Evolutionary conservation across 2,113 vertebrate genomes (phyloP).

Genomic region (Anarrhichthys ocellatus): DNA sequence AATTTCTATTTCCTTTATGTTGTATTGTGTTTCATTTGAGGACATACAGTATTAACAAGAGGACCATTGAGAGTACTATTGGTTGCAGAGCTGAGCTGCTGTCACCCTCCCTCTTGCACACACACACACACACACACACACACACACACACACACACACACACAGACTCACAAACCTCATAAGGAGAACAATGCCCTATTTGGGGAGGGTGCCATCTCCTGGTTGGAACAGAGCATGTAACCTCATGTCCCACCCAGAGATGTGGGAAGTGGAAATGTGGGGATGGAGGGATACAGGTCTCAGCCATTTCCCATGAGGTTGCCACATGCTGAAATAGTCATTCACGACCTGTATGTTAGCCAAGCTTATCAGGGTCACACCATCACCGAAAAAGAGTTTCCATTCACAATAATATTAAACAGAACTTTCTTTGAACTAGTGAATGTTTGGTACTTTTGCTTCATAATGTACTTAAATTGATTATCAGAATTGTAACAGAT

Average conservation of each 20-base stretch:
- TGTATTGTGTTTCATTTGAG: not conserved
- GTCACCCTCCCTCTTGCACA: not conserved
- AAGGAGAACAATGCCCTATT: constrained; percentile 73
- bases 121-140: not conserved
- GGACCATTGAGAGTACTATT: not conserved
- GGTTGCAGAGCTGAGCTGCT: not conserved
- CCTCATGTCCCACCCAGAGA: constrained; percentile 23
- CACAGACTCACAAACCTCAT: constrained; percentile 6
- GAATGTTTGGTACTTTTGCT: not conserved
- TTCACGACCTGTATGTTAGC: constrained; percentile 84
- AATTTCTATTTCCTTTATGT: constrained; percentile 3
- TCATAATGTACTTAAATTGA: not conserved
- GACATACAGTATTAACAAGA: not conserved
- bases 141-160: not conserved
- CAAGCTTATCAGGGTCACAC: constrained; percentile 86
- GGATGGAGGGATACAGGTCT: not conserved
- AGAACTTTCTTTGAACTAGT: not conserved
- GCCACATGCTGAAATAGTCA: constrained; percentile 36
- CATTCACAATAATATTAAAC: not conserved
- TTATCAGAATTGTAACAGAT: not conserved
- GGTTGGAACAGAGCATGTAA: constrained; percentile 77
- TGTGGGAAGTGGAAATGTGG: not conserved
- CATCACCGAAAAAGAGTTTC: constrained; percentile 37
- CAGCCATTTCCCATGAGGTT: constrained; percentile 23
- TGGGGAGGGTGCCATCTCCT: constrained; percentile 95